Evolutionary conservation across 2,113 vertebrate genomes (phyloP).

Genomic region (Nannobrachium achirus): DNA sequence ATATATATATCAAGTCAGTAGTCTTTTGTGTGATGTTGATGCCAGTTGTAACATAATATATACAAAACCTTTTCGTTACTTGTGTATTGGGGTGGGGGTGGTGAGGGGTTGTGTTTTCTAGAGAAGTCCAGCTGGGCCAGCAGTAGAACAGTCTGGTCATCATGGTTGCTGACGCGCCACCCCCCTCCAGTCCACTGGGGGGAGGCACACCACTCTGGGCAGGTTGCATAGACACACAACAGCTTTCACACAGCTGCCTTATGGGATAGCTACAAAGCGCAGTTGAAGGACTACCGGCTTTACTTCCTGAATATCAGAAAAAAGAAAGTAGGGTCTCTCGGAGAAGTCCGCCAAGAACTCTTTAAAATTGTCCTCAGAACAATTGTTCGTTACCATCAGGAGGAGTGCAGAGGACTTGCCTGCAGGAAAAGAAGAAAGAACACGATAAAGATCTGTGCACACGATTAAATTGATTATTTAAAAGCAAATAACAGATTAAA

Average conservation of each 20-base stretch:
- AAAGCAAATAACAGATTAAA: too few species aligned
- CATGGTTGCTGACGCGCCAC: conserved; percentile 78
- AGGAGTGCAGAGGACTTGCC: conserved; percentile 95
- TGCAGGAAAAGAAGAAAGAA: conserved; percentile 56
- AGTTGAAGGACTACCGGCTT: conserved; percentile 90
- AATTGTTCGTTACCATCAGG: conserved; percentile 84
- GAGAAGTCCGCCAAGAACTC: conserved; percentile 68
- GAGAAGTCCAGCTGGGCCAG: conserved; percentile 86
- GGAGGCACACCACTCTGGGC: conserved; percentile 88
- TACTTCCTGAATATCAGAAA: conserved; percentile 99
- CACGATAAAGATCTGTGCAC: neutral
- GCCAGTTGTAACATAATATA: conserved; percentile 95
- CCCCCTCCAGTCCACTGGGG: conserved; percentile 86
- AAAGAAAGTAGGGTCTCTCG: conserved; percentile 15
- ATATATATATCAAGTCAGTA: conserved; percentile 98
- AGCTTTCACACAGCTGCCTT: conserved; percentile 99
- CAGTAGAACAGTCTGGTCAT: conserved; percentile 82
- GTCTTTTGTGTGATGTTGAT: conserved; percentile 89
- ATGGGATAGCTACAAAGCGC: conserved; percentile 94
- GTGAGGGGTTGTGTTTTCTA: conserved; percentile 42
- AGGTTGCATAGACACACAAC: conserved; percentile 98
- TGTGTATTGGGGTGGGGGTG: conserved; percentile 27
- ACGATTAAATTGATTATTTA: too few species aligned
- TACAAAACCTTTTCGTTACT: conserved; percentile 86
- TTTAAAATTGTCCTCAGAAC: conserved; percentile 82